Conservation (phyloP, 2,113 vertebrate species). For the Phyllostomus discolor region DNA sequence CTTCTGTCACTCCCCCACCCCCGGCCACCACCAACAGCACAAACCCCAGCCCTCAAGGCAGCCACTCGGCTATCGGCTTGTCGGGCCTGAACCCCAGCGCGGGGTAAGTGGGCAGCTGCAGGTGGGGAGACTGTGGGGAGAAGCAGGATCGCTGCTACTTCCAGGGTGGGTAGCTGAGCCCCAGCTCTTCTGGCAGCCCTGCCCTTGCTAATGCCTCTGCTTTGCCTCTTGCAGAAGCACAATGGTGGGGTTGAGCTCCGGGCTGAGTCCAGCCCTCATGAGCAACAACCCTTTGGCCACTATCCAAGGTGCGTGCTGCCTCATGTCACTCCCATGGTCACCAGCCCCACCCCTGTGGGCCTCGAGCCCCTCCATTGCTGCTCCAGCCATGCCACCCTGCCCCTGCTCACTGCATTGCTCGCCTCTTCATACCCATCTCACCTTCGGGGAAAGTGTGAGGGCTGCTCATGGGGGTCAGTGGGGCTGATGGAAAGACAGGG, state of each 20-base stretch:
- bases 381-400: conserved; percentile 42
- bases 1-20: conserved; percentile 87
- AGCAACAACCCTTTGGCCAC: conserved; percentile 94
- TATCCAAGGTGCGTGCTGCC: conserved; percentile 91
- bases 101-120: conserved; percentile 81
- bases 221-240: conserved; percentile 90
- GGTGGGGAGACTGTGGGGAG: neutral
- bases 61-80: conserved; percentile 89
- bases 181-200: neutral
- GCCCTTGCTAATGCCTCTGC: conserved; percentile 70
- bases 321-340: conserved; percentile 41
- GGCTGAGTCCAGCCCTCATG: conserved; percentile 92
- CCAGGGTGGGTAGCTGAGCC: neutral
- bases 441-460: conserved; percentile 60
- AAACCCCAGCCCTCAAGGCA: conserved; percentile 83
- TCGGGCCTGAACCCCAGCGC: conserved; percentile 83
- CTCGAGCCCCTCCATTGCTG: conserved; percentile 11
- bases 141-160: neutral
- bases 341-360: neutral
- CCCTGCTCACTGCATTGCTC: conserved; percentile 58
- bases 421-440: conserved; percentile 55
- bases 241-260: conserved; percentile 93
- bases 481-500: neutral
- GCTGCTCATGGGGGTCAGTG: conserved; percentile 16
- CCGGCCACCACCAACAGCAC: conserved; percentile 92